Conservation (phyloP, 64 coral and sea anemone species). For the Porites australiensis region DNA sequence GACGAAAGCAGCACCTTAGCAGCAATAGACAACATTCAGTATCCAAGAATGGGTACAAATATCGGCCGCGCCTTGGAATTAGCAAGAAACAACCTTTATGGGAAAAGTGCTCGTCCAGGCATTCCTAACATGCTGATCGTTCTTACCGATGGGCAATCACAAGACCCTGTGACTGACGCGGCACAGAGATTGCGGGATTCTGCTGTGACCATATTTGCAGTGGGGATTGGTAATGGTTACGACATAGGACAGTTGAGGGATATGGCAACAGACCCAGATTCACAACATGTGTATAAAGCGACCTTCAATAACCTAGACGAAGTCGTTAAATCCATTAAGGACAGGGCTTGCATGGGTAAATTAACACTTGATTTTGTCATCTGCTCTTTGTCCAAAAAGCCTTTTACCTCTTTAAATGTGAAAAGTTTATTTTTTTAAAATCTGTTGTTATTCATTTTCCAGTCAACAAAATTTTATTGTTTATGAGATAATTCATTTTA, state of each 20-base stretch:
- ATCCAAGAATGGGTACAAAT: neutral
- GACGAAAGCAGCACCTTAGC: neutral
- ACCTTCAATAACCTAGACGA: constrained; percentile 48
- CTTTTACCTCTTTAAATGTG: too few relatives aligned
- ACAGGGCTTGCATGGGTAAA: constrained; percentile 73
- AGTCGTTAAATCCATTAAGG: constrained; percentile 50
- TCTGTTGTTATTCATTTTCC: too few relatives aligned
- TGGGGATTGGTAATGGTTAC: constrained; percentile 55
- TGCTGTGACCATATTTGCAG: constrained; percentile 35
- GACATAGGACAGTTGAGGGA: neutral
- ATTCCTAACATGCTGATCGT: constrained; percentile 14
- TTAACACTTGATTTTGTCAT: neutral
- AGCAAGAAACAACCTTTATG: neutral
- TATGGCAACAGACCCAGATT: constrained; percentile 65
- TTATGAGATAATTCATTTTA: neutral
- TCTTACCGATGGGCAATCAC: constrained; percentile 9
- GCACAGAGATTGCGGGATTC: constrained; percentile 24
- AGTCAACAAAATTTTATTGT: neutral
- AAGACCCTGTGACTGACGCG: constrained; percentile 26
- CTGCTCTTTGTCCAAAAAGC: neutral
- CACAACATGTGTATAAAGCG: constrained; percentile 54
- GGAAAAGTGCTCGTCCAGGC: neutral
- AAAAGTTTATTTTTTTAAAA: too few relatives aligned
- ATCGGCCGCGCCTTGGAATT: constrained; percentile 15
- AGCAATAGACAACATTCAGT: constrained; percentile 20